Base-by-base conservation (phyloP, 2,888 invertebrate genomes). In the Tribolium freemani region DNA sequence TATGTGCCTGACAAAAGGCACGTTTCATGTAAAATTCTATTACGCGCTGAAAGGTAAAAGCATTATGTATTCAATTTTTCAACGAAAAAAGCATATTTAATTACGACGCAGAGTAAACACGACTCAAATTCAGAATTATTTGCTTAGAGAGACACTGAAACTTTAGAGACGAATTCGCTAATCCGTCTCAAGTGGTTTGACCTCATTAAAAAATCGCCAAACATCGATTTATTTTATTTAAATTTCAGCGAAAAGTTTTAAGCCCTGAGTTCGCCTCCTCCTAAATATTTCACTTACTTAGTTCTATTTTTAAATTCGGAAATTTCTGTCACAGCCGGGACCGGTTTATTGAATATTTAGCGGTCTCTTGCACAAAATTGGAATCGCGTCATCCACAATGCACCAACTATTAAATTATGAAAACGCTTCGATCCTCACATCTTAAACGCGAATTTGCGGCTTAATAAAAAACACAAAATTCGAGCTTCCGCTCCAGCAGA, bases 21-120 rank as follows among this genome's bases (percentile, higher is more conserved):
- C 11, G 20, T 46, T 61, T 38, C 46, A 56, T 45, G 31, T 11
- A 44, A 56, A 56, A 56, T 20, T 66, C 56, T 50, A 56, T 38
- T 54, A 66, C 31, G 8, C 0, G 5, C 46, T 8, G 5, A 66
- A 66, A 66, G 38, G 26, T 6, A 5, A 66, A 66, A 45, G n/a
- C 31, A 66, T 64, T 64, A 53, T 16, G 16, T 54, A 54, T 66
- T 64, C 53, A 64, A 67, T 67, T 70, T 87, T 87, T 2, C 87
- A 96, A 96, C 96, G 97, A 9, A 57, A 48, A 48, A 61, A 61
- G 11, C 6, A 21, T 10, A 48, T 58, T 44, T 63, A 51, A 60
- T 60, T 63, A 48, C 38, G 9, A 58, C 31, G 26, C 26, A 11
- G 2, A 57, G 38, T 30, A 26, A n/a, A 10, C 57, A 11, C 10